Conservation (phyloP, 2,888 invertebrate genomes). For the Ochropleura plecta region DNA sequence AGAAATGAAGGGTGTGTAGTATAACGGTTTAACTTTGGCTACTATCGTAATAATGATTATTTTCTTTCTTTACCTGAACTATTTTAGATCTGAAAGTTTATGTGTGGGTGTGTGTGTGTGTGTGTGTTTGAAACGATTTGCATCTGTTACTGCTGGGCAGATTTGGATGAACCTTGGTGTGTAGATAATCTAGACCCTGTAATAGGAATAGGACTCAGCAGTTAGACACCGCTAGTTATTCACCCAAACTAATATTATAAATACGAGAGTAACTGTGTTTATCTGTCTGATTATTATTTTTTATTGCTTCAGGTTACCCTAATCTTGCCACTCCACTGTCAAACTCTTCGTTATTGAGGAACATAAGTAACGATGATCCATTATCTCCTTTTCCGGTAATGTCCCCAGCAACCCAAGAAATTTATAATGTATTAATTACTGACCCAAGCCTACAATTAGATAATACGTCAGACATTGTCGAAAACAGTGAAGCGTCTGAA, state of each 20-base stretch:
- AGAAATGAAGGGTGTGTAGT: background rate
- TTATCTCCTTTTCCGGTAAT: conserved; percentile 20
- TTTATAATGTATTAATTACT: conserved; percentile 25
- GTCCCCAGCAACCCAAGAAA: conserved; percentile 28
- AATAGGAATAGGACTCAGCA: conserved; percentile 2
- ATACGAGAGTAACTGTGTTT: background rate
- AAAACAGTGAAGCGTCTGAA: conserved; percentile 5
- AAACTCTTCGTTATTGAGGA: conserved; percentile 18
- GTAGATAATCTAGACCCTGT: conserved; percentile 2
- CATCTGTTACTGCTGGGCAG: conserved; percentile 2
- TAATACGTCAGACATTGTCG: background rate
- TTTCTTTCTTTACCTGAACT: background rate
- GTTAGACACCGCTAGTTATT: background rate
- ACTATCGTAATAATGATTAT: background rate
- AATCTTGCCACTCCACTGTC: conserved; percentile 12
- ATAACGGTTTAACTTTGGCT: too few relatives aligned
- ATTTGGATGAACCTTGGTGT: conserved; percentile 1
- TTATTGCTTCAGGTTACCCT: conserved; percentile 9
- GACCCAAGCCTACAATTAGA: conserved; percentile 6
- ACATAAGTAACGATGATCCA: conserved; percentile 25
- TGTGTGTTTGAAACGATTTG: background rate
- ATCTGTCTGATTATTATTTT: conserved; percentile 1
- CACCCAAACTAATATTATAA: too few relatives aligned
- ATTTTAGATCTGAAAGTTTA: conserved; percentile 3
- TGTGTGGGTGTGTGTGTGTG: background rate